Base-by-base conservation (phyloP, 2,888 invertebrate genomes). In the Plagodis dolabraria region DNA sequence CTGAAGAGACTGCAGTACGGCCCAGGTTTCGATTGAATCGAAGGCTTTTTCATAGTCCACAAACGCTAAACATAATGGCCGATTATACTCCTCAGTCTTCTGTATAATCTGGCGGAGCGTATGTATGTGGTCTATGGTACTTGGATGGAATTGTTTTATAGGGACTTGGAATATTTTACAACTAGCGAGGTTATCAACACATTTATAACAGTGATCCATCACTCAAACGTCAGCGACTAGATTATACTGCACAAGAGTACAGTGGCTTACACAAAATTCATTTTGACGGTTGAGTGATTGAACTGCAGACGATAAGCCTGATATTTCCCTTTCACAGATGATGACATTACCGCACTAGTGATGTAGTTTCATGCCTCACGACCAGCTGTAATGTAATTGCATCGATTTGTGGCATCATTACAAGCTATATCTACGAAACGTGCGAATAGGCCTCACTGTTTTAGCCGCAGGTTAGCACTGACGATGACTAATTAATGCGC, bases 231-330 rank as follows among this genome's bases (percentile, higher is more conserved):
- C 62, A 53, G 42, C 53, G 61, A 64, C 51, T 67, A 67, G 71
- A 72, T 76, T 76, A 67, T 68, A 64, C 72, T 71, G 67, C 69
- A 72, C 77, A 78, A 78, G n/a, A n/a, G n/a, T n/a, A n/a, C n/a
- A n/a, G n/a, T n/a, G n/a, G n/a, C n/a, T n/a, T n/a, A n/a, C n/a
- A 74, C 76, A 69, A 77, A 79, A 76, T 76, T 72, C 50, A 53
- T 48, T 64, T 60, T 68, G 76, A 66, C 68, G 70, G 65, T 58
- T 57, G 67, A 68, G 63, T 65, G 70, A 72, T 72, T 47, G 70
- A 68, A 69, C 61, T 63, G 54, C 55, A 45, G 50, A 59, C 67
- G 54, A 68, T 65, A 65, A 67, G 62, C 65, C 52, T 67, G 57
- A 59, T 62, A 63, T 64, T 63, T 65, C 60, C 53, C 69, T 60